Evolutionary conservation across 2,797 vertebrate genomes (phyloP).

Genomic region (Ptychobarbus kaznakovi): DNA sequence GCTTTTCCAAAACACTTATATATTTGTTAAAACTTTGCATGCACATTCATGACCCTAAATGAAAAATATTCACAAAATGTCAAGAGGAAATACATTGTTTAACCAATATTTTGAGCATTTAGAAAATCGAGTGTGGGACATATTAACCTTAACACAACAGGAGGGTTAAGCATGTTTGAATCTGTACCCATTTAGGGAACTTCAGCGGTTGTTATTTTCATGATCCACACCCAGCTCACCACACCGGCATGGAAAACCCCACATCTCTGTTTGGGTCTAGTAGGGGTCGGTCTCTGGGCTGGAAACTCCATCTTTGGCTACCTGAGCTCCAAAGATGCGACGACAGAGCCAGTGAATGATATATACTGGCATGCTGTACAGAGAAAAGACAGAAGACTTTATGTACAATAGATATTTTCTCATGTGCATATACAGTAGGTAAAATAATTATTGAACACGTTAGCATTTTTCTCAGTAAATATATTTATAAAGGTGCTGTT

Average conservation of each 20-base stretch:
- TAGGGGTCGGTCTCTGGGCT: conserved; percentile 50
- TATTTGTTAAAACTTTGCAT: not conserved
- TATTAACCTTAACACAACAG: not conserved
- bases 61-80: not conserved
- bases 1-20: not conserved
- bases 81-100: not conserved
- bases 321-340: conserved; percentile 31
- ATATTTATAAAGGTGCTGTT: no score
- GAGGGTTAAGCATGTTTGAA: not conserved
- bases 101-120: not conserved
- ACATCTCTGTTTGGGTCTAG: conserved; percentile 32
- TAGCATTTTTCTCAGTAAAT: no score
- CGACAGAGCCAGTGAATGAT: conserved; percentile 17
- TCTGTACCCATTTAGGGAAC: conserved; percentile 41
- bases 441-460: no score
- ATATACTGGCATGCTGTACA: conserved; percentile 26
- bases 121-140: not conserved
- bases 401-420: not conserved
- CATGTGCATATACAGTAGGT: not conserved
- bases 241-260: conserved; percentile 25
- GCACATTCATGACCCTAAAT: not conserved
- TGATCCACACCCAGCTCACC: conserved; percentile 44
- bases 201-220: conserved; percentile 33
- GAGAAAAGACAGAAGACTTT: conserved; percentile 6
- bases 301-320: conserved; percentile 53